Evolutionary conservation across 2,888 invertebrate species (phyloP).

Genomic region (Tridacna crocea): DNA sequence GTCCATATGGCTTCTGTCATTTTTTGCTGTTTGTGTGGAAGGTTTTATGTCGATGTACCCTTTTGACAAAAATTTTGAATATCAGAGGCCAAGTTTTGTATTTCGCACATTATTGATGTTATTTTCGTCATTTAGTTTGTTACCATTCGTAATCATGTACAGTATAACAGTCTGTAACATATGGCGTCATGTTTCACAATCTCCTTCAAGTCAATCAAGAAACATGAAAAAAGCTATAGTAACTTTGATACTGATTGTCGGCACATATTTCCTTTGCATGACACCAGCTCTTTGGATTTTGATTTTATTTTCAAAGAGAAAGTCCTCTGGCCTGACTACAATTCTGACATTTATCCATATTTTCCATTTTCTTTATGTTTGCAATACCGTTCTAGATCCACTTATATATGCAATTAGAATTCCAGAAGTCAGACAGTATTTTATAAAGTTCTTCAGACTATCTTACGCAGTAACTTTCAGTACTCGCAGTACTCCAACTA

Average conservation of each 20-base stretch:
- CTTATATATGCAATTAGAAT: background rate
- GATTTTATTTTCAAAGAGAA: background rate
- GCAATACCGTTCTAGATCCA: background rate
- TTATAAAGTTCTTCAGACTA: background rate
- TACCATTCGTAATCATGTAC: background rate
- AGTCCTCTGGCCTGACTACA: too few species aligned
- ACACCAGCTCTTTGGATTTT: background rate
- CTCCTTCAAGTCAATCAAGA: background rate
- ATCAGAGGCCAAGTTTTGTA: too few species aligned
- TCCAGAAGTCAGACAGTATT: background rate
- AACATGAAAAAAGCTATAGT: background rate
- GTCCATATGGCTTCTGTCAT: background rate
- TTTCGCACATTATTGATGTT: background rate
- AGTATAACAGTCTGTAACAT: background rate
- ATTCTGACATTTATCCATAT: background rate
- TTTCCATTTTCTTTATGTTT: background rate
- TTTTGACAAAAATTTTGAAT: background rate
- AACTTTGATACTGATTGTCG: background rate
- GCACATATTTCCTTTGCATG: constrained; percentile 2
- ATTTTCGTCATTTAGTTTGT: background rate
- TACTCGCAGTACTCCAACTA: too few species aligned
- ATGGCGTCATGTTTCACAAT: background rate
- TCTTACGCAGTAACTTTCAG: too few species aligned
- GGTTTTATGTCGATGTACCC: background rate
- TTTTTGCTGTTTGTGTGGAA: background rate